Evolutionary conservation across 1,140 invertebrate species (phyloP), one percentile per base, ranked within the genome.

Genomic region (Ditylenchus dipsaci): DNA sequence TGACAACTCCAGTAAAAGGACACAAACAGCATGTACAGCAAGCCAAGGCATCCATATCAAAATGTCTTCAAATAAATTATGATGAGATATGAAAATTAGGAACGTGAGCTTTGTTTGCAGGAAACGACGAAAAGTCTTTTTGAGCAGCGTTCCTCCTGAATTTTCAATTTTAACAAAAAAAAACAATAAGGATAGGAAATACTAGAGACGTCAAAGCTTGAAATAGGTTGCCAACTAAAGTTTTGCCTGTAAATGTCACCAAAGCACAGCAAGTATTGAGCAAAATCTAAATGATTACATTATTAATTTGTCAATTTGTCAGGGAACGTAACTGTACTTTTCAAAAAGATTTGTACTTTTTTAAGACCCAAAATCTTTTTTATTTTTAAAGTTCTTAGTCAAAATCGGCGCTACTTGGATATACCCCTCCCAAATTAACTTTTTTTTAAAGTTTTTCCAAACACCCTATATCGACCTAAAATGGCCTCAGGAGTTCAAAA

Each of bases 81-180:
- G 69, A 27, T 74, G 72, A 15, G 72, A 74, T 19, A 76, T 72
- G 42, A 74, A 74, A 26, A 74, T 42, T 17, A 78, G 68, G 59
- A 75, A 75, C 17, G 69, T 78, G 21, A 76, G 26, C 38, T 78
- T 78, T 17, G 56, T 56, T 56, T 76, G 75, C 27, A 77, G 21
- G 47, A 77, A 77, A 7, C 65, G 76, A 17, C 75, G 69, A 57
- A 78, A 75, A 19, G 33, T 63, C 30, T 68, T 72, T 61, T 62
- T 59, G 11, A 75, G 57, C 21, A 47, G 11, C 3, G 58, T 43
- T 76, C 69, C 56, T 75, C 74, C 73, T 74, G 30, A 45, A 74
- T 21, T 7, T 58, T 11, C 21, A 65, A 11, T 42, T 13, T 1
- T 19, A 29, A 65, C 13, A 65, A n/a, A 65, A 21, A 59, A 38